A percentile compares a stretch with the other conserved stretches of the same genome.
phyloP scores from a whole-genome alignment of 2,888 invertebrate species.

The Luperina testacea region DNA sequence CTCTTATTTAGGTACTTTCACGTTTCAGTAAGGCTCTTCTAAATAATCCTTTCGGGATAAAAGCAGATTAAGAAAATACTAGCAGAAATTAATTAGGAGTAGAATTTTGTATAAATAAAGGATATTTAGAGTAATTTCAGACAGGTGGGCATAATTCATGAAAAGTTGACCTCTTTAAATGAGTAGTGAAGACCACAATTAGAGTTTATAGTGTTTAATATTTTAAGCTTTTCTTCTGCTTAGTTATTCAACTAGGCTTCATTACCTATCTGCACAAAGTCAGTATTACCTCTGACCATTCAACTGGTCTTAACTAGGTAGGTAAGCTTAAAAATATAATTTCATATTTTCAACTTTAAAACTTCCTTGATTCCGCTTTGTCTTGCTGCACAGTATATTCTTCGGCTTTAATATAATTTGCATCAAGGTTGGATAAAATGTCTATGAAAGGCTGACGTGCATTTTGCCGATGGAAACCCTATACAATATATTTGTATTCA shows the following conservation, averaged over 20 bases:
- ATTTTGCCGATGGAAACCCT: conserved; percentile 30
- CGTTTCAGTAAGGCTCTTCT: neutral
- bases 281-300: neutral
- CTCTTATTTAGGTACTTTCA: neutral
- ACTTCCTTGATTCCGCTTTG: conserved; percentile 6
- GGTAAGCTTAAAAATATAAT: conserved; percentile 6
- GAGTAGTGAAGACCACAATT: neutral
- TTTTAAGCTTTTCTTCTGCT: neutral
- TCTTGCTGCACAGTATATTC: conserved; percentile 1
- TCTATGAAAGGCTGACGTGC: conserved; percentile 22
- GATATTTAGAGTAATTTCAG: neutral
- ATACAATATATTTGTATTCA: conserved; percentile 49
- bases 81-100: neutral
- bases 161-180: neutral
- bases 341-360: conserved; percentile 6
- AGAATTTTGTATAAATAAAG: neutral
- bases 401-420: conserved; percentile 35
- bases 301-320: neutral
- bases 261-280: neutral
- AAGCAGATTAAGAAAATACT: neutral
- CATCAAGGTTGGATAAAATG: conserved; percentile 27
- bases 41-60: neutral
- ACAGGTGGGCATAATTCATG: neutral
- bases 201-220: too few species aligned
- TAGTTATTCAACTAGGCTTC: neutral